phyloP scores from a whole-genome alignment of 1,140 invertebrate genomes.

The Patella vulgata region DNA sequence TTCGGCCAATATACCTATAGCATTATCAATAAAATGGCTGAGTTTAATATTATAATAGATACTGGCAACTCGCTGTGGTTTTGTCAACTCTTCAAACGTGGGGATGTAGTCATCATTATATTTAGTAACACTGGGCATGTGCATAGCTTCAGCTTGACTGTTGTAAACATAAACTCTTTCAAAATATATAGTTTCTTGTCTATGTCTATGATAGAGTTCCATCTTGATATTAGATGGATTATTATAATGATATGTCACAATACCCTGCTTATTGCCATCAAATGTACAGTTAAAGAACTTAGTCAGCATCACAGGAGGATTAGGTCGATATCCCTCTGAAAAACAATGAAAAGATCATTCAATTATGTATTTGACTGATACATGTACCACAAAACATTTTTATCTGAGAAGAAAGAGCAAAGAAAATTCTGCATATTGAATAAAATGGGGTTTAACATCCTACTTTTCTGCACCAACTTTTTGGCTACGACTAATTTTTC shows the following conservation, averaged over 20 bases:
- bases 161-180: conserved; percentile 39
- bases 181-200: conserved; percentile 53
- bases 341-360: too few species aligned
- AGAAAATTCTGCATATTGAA: too few species aligned
- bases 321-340: conserved; percentile 20
- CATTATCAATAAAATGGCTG: conserved; percentile 52
- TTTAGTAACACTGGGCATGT: conserved; percentile 64
- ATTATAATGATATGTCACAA: conserved; percentile 90
- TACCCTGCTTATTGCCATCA: conserved; percentile 81
- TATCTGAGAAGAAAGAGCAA: too few species aligned
- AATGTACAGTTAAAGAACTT: conserved; percentile 69
- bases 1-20: conserved; percentile 57
- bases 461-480: too few species aligned
- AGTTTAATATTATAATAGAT: conserved; percentile 58
- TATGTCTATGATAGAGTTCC: conserved; percentile 58
- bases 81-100: conserved; percentile 63
- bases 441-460: too few species aligned
- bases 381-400: too few species aligned
- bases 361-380: too few species aligned
- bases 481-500: too few species aligned
- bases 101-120: conserved; percentile 62
- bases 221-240: conserved; percentile 61
- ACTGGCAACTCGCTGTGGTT: conserved; percentile 63
- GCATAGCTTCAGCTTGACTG: conserved; percentile 54
- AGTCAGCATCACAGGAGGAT: conserved; percentile 40